A percentile compares a stretch with the other conserved stretches of the same genome.
Conservation (phyloP, 2,113 vertebrate genomes). For the Crotophaga sulcirostris region DNA sequence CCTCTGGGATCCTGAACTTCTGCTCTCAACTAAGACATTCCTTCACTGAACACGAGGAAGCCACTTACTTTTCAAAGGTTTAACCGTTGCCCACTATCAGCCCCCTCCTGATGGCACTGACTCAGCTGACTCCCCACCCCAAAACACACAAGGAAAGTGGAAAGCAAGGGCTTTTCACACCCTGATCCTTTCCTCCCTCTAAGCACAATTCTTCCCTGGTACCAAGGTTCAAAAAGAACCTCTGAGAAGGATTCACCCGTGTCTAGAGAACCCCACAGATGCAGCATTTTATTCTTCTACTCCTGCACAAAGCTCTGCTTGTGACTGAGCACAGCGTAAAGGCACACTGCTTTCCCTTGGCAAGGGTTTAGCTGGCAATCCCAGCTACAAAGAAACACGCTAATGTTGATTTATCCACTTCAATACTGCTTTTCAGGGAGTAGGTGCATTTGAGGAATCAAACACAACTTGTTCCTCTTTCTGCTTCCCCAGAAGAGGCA, state of each 20-base stretch:
- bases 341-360: background rate
- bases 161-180: background rate
- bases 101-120: background rate
- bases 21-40: background rate
- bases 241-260: background rate
- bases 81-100: background rate
- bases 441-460: conserved; percentile 37
- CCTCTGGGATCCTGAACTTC: background rate
- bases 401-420: conserved; percentile 3
- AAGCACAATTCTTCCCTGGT: background rate
- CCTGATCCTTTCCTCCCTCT: background rate
- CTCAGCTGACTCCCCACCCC: rapidly evolving
- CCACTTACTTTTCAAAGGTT: background rate
- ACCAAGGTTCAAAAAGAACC: background rate
- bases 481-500: background rate
- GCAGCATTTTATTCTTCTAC: background rate
- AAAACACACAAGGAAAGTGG: background rate
- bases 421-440: conserved; percentile 11
- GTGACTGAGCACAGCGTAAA: background rate
- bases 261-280: background rate
- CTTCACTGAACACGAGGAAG: background rate
- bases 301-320: background rate
- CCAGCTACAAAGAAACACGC: background rate
- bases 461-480: background rate
- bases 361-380: background rate